These are phyloP conservation scores for Falco punctatus DNA, from an alignment of 2,113 vertebrate genomes.

Conservation along the genomic window DNA sequence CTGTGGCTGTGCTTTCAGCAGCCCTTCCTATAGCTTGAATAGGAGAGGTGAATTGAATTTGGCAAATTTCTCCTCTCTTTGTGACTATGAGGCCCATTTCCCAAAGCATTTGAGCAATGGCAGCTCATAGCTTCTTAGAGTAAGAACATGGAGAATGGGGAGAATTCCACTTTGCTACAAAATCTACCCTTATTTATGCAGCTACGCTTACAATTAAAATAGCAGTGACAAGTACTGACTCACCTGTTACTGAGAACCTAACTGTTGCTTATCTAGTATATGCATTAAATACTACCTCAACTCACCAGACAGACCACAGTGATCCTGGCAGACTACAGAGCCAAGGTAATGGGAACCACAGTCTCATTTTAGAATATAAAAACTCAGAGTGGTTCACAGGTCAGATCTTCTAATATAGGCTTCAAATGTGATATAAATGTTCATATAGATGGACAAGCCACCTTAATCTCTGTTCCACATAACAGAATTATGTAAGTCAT, in stretches of 20 bases:
- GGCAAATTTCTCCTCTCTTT: neutral
- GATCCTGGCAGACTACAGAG: neutral
- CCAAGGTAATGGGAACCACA: neutral
- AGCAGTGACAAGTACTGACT: neutral
- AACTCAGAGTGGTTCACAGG: neutral
- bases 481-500: neutral
- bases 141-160: neutral
- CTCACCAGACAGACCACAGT: neutral
- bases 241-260: accelerated
- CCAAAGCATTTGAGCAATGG: neutral
- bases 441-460: neutral
- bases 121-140: neutral
- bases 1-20: neutral
- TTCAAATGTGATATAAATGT: neutral
- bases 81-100: neutral
- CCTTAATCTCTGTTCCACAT: neutral
- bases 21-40: neutral
- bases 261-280: neutral
- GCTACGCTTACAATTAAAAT: neutral
- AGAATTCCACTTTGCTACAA: neutral
- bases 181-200: neutral
- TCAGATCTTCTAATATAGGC: neutral
- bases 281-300: neutral
- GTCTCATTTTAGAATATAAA: neutral
- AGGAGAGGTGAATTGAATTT: neutral